Conservation (phyloP, 1,140 invertebrate genomes). For the Eumeta japonica region DNA sequence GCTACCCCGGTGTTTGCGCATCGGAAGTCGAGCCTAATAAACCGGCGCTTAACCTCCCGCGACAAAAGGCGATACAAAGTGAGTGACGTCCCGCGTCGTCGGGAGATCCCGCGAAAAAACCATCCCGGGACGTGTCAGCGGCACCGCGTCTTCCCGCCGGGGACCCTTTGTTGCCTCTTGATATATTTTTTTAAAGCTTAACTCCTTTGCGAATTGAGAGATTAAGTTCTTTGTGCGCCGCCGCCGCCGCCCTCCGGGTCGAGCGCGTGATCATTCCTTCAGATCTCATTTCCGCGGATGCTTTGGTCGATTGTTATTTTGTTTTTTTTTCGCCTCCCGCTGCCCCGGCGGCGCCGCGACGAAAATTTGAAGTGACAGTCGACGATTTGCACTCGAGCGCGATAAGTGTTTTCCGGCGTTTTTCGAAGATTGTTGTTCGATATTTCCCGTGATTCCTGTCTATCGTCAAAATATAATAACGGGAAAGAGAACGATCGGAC, state of each 20-base stretch:
- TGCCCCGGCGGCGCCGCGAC: conserved; percentile 33
- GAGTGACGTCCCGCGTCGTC: conserved; percentile 43
- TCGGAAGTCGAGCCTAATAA: conserved; percentile 50
- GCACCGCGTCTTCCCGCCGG: conserved; percentile 36
- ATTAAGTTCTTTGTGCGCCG: conserved; percentile 55
- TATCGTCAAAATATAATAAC: too few relatives aligned
- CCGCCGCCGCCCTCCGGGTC: conserved; percentile 47
- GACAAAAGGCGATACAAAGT: conserved; percentile 52
- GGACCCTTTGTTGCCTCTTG: conserved; percentile 48
- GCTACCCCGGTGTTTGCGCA: conserved; percentile 38
- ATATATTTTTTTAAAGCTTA: conserved; percentile 56
- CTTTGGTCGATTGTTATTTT: conserved; percentile 58
- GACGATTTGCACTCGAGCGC: conserved; percentile 50
- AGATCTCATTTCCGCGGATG: conserved; percentile 53
- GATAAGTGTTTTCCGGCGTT: conserved; percentile 53
- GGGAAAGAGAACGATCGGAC: neutral
- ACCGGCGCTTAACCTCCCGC: conserved; percentile 49
- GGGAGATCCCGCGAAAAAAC: conserved; percentile 52
- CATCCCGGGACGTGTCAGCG: conserved; percentile 51
- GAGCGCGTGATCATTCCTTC: conserved; percentile 49
- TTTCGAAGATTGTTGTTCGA: conserved; percentile 21
- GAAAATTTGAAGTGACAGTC: conserved; percentile 52
- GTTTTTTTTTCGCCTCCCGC: conserved; percentile 50
- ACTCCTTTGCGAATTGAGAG: conserved; percentile 58
- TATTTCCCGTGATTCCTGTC: too few relatives aligned